Conservation (phyloP, 2,888 invertebrate genomes). For the Bombyx huttoni region DNA sequence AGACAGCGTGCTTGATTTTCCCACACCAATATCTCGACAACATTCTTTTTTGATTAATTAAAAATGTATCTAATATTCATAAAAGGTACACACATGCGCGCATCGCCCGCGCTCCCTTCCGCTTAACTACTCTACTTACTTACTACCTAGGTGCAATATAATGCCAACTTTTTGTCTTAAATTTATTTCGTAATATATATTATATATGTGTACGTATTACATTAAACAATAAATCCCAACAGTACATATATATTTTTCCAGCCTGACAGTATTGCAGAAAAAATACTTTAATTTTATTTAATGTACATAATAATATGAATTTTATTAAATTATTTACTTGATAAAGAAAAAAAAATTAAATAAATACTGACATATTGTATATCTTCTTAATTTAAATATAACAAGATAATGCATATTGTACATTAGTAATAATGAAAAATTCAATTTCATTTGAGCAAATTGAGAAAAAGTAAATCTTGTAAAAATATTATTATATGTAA, state of each 20-base stretch:
- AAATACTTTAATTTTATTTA: no score
- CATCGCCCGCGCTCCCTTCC: conserved; percentile 30
- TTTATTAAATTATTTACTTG: no score
- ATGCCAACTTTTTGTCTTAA: conserved; percentile 44
- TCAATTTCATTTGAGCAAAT: conserved; percentile 43
- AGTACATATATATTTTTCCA: conserved; percentile 1
- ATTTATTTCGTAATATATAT: conserved; percentile 35
- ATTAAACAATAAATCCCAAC: conserved; percentile 10
- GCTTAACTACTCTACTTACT: conserved; percentile 51
- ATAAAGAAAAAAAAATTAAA: no score
- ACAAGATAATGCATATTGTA: conserved; percentile 20
- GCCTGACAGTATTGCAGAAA: no score
- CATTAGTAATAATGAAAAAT: conserved; percentile 21
- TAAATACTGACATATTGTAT: conserved; percentile 7
- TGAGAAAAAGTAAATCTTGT: conserved; percentile 19
- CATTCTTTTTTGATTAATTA: background rate
- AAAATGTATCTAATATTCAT: background rate
- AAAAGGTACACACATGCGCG: conserved; percentile 7
- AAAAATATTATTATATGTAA: background rate
- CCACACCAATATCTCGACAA: background rate
- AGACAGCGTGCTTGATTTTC: no score
- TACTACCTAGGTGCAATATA: conserved; percentile 62
- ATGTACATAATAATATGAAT: no score
- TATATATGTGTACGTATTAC: conserved; percentile 7
- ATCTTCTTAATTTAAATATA: conserved; percentile 29